Evolutionary conservation across 2,888 invertebrate species (phyloP).

Genomic region (Amphipyra tragopoginis): DNA sequence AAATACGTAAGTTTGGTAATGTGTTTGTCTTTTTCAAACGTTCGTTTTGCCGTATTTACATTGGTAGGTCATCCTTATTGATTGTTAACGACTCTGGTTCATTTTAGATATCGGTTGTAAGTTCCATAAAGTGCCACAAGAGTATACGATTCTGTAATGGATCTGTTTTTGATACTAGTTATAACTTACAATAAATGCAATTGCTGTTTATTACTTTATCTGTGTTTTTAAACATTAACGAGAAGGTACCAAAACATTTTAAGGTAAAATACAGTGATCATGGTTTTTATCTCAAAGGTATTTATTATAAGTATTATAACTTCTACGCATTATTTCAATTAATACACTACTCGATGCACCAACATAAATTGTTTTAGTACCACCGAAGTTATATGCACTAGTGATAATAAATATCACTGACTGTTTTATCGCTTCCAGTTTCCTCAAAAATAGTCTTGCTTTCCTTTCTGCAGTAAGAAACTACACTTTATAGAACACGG

Average conservation of each 20-base stretch:
- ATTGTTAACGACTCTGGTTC: slow-evolving; percentile 55
- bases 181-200: no score
- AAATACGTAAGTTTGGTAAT: slow-evolving; percentile 69
- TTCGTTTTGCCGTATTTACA: slow-evolving; percentile 63
- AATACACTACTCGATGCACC: not conserved
- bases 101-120: slow-evolving; percentile 40
- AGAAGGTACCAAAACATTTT: no score
- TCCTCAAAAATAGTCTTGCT: not conserved
- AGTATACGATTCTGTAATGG: no score
- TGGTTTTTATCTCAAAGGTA: no score
- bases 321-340: not conserved
- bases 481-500: not conserved
- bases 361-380: slow-evolving; percentile 3
- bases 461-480: not conserved
- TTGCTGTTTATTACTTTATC: no score
- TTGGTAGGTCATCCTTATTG: slow-evolving; percentile 56
- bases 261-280: no score
- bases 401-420: slow-evolving; percentile 1
- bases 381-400: not conserved
- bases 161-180: no score
- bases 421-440: not conserved
- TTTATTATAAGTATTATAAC: no score
- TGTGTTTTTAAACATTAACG: no score
- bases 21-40: slow-evolving; percentile 64
- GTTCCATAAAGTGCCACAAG: no score